phyloP scores from a whole-genome alignment of 2,113 vertebrate species.

The Sapayoa aenigma region DNA sequence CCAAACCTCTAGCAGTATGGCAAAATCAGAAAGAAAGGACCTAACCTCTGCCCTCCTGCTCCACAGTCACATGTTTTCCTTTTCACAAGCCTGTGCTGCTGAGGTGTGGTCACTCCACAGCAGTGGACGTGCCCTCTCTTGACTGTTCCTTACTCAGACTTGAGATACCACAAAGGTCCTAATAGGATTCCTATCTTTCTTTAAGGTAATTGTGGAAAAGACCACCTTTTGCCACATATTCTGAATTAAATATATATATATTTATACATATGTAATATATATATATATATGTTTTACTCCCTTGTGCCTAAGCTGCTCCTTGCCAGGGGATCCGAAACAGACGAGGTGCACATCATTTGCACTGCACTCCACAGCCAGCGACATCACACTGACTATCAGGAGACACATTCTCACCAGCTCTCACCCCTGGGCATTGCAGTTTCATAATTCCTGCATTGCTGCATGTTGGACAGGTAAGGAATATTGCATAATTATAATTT shows the following conservation, averaged over 20 bases:
- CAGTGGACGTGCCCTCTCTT: rapidly evolving
- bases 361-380: background rate
- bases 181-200: background rate
- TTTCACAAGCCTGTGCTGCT: background rate
- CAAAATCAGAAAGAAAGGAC: background rate
- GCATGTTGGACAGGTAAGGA: background rate
- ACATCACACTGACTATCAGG: background rate
- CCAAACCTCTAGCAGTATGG: background rate
- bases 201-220: background rate
- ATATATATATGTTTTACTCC: background rate
- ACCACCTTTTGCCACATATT: background rate
- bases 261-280: too few relatives aligned
- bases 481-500: background rate
- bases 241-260: background rate
- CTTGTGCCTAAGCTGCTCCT: background rate
- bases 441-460: background rate
- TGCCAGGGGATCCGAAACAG: background rate
- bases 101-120: background rate
- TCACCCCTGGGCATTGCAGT: background rate
- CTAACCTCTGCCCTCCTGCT: background rate
- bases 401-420: background rate
- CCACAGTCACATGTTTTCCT: background rate
- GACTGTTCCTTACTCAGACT: background rate
- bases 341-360: background rate
- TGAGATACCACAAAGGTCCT: background rate